These are phyloP conservation scores for Xiphophorus couchianus DNA, from an alignment of 2,113 vertebrate genomes.

Conservation along the genomic window DNA sequence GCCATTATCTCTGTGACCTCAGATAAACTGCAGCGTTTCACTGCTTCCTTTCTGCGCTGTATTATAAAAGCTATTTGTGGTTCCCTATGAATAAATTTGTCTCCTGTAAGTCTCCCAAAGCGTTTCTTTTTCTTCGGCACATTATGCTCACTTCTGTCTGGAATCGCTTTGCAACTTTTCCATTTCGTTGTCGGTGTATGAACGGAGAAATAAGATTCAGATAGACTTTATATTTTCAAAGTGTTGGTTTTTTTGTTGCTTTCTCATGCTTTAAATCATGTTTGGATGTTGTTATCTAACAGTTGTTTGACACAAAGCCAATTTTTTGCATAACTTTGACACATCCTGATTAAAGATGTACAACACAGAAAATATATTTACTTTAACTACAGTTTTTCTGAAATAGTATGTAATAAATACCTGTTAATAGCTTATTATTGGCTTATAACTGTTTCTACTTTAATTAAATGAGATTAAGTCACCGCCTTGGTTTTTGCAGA, in stretches of 20 bases:
- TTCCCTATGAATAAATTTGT: constrained; percentile 8
- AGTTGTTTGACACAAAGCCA: not conserved
- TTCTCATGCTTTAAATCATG: not conserved
- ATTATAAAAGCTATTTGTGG: constrained; percentile 4
- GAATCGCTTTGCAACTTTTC: not conserved
- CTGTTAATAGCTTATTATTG: not conserved
- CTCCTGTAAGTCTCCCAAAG: not conserved
- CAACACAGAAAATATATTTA: no score
- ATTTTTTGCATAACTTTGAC: not conserved
- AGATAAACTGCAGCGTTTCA: not conserved
- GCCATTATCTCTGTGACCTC: not conserved
- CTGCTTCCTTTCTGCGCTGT: not conserved
- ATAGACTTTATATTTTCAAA: not conserved
- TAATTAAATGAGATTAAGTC: not conserved
- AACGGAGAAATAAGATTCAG: not conserved
- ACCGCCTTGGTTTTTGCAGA: not conserved
- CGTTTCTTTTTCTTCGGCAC: not conserved
- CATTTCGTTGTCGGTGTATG: not conserved
- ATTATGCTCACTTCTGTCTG: not conserved
- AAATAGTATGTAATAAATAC: not conserved
- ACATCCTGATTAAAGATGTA: not conserved
- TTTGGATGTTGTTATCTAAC: not conserved
- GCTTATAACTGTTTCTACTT: not conserved
- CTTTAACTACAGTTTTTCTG: not conserved
- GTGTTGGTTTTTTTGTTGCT: not conserved